Base-by-base conservation (phyloP, 1,140 invertebrate genomes). In the Zeugodacus cucurbitae region DNA sequence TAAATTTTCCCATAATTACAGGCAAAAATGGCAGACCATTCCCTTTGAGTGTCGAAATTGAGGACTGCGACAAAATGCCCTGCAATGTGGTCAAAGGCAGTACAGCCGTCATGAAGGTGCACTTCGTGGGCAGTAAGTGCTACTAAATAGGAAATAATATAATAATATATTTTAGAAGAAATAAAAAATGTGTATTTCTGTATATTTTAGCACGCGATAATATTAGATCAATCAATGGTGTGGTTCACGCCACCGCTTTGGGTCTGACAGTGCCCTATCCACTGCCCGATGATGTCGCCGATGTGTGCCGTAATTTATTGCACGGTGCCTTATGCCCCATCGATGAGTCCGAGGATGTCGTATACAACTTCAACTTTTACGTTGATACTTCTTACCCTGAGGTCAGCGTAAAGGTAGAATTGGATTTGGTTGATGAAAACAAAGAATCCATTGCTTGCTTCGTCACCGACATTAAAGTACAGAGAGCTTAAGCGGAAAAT, bases 241-340 rank as follows among this genome's bases (percentile, higher is more conserved):
- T 89, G 14, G 90, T 91, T 1, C 87, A 89, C 3, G 92, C 92
- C 1, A 92, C 82, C 29, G 90, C 90, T 0, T 87, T 93, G 22
- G 92, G 92, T 20, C 89, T 92, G 87, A 90, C 88, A 26, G 34
- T 93, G 29, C 91, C 91, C 0, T 93, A 92, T 37, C 88, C 41
- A 1, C 82, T 93, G 34, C 91, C 91, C 87, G 91, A 92, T 0
- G 91, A 93, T 1, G 90, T 91, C 0, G 89, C 91, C 54, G 78
- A 92, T 89, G 92, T 92, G 6, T 93, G 92, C 70, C 7, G 3
- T 0, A 92, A 93, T 89, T 89, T 93, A 1, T 44, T 92, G 54
- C 89, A 92, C 22, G 92, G 90, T 10, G 90, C 90, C 74, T 90
- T 89, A 6, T 93, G 92, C 88, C 92, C 92, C 54, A 90, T 93